Conservation (phyloP, 2,113 vertebrate genomes). For the Murina feae region DNA sequence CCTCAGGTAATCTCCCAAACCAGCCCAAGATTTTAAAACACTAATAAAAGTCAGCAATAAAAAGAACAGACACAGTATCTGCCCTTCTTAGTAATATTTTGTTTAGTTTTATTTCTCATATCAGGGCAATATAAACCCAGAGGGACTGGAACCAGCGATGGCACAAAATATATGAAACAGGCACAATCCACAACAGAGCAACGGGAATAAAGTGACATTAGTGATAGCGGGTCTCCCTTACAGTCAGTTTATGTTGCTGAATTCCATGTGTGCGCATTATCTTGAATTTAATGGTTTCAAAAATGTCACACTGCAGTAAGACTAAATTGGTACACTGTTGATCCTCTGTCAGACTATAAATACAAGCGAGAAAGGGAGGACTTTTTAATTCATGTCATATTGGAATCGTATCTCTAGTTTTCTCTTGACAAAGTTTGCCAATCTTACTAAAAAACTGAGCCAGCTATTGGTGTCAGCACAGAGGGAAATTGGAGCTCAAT, state of each 20-base stretch:
- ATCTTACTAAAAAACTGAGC: constrained; percentile 4
- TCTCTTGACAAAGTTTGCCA: neutral
- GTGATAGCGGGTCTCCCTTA: neutral
- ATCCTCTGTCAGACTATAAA: constrained; percentile 49
- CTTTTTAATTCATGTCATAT: constrained; percentile 46
- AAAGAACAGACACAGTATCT: constrained; percentile 54
- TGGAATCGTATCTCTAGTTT: neutral
- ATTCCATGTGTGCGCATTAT: constrained; percentile 37
- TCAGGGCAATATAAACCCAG: constrained; percentile 33
- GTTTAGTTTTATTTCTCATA: constrained; percentile 64
- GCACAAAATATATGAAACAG: constrained; percentile 46
- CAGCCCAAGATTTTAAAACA: constrained; percentile 19
- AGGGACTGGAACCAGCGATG: neutral
- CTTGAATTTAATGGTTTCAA: constrained; percentile 53
- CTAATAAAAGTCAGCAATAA: constrained; percentile 34
- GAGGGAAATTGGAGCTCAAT: neutral
- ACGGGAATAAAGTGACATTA: neutral
- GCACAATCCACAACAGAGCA: constrained; percentile 25
- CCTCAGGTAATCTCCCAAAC: constrained; percentile 39
- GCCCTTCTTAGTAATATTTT: constrained; percentile 49
- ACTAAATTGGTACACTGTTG: constrained; percentile 51
- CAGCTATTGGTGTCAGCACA: neutral
- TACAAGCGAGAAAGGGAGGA: constrained; percentile 1
- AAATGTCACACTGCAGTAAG: constrained; percentile 58
- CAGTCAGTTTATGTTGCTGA: constrained; percentile 9